Evolutionary conservation across 2,113 vertebrate genomes (phyloP).

Genomic region (Laticauda laticaudata): DNA sequence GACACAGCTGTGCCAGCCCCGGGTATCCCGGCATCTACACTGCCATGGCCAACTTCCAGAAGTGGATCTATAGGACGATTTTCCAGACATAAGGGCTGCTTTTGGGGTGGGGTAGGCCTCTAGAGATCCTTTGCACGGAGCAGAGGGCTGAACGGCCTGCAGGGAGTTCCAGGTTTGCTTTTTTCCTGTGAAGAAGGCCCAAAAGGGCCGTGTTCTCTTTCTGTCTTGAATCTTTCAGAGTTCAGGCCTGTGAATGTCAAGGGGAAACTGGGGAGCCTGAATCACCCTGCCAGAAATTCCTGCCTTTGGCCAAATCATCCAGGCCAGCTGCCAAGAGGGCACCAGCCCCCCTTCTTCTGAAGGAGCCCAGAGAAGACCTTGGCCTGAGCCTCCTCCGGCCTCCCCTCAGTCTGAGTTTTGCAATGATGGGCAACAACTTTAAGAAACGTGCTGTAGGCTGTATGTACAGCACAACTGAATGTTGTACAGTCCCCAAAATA

Average conservation of each 20-base stretch:
- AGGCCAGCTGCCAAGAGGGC: background rate
- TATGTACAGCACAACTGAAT: too few relatives aligned
- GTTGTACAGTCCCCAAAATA: background rate
- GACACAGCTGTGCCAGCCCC: conserved; percentile 72
- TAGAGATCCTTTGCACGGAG: background rate
- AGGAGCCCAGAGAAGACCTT: background rate
- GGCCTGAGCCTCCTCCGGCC: too few relatives aligned
- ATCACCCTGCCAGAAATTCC: background rate
- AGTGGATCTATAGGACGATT: conserved; percentile 78
- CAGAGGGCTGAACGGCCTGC: background rate
- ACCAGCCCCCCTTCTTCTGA: background rate
- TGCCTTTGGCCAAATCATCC: background rate
- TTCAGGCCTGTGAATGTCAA: background rate
- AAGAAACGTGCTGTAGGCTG: background rate
- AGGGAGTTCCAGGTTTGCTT: background rate
- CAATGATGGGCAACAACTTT: background rate
- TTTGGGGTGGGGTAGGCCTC: too few relatives aligned
- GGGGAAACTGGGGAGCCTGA: background rate
- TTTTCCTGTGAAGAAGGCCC: too few relatives aligned
- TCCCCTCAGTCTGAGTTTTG: background rate
- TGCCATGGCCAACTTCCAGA: conserved; percentile 72
- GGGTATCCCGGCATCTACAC: conserved; percentile 80
- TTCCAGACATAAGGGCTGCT: conserved; percentile 19
- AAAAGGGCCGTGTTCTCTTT: background rate
- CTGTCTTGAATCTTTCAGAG: background rate